Evolutionary conservation across 2,888 invertebrate genomes (phyloP).

Genomic region (Eupeodes luniger): DNA sequence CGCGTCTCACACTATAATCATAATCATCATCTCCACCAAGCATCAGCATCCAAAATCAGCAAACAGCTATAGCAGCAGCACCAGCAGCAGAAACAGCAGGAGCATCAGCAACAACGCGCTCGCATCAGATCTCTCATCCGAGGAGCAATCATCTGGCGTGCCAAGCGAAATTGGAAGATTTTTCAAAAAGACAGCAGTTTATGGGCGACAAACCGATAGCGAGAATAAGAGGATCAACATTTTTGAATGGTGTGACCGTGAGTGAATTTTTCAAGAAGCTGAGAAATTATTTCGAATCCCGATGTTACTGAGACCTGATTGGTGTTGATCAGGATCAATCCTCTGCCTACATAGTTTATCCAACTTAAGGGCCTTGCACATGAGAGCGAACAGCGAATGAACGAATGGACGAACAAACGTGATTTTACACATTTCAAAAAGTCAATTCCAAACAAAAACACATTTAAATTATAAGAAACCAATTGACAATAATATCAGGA

Average conservation of each 20-base stretch:
- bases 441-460: too few relatives aligned
- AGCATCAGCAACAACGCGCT: constrained; percentile 53
- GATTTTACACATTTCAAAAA: too few relatives aligned
- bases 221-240: constrained; percentile 39
- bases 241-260: background rate
- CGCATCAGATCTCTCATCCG: constrained; percentile 42
- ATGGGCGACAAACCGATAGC: constrained; percentile 51
- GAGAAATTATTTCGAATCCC: too few relatives aligned
- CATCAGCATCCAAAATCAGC: constrained; percentile 11
- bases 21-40: constrained; percentile 67
- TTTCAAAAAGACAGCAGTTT: constrained; percentile 69
- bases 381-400: too few relatives aligned
- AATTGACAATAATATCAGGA: too few relatives aligned
- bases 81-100: constrained; percentile 50
- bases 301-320: too few relatives aligned
- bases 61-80: constrained; percentile 59
- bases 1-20: constrained; percentile 54
- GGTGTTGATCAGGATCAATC: too few relatives aligned
- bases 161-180: constrained; percentile 63
- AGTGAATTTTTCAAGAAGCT: too few relatives aligned
- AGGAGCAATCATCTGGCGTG: constrained; percentile 33
- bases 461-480: too few relatives aligned
- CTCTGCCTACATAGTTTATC: too few relatives aligned
- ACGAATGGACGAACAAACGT: too few relatives aligned
- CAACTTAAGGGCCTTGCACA: too few relatives aligned